Evolutionary conservation across 2,113 vertebrate species (phyloP).

Genomic region (Carassius carassius): DNA sequence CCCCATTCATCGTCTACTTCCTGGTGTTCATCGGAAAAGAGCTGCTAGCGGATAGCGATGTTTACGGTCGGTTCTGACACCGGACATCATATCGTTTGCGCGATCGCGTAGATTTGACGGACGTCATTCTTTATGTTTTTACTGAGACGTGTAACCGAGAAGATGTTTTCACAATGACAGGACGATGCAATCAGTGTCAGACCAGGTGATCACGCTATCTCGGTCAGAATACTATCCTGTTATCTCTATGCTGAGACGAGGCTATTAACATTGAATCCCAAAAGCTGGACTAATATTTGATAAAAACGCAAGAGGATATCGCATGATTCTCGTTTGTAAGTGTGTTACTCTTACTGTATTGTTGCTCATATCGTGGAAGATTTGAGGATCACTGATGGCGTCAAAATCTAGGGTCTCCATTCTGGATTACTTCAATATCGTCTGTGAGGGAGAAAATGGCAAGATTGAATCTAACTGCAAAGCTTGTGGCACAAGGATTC

Average conservation of each 20-base stretch:
- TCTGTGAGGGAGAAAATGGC: slow-evolving; percentile 82
- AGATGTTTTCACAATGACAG: slow-evolving; percentile 3
- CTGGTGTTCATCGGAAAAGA: slow-evolving; percentile 33
- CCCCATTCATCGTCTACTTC: slow-evolving; percentile 42
- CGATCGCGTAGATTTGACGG: background rate
- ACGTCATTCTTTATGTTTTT: background rate
- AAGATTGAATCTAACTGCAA: slow-evolving; percentile 83
- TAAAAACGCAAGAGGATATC: slow-evolving; percentile 20
- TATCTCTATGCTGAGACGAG: slow-evolving; percentile 15
- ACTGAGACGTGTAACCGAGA: background rate
- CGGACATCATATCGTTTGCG: background rate
- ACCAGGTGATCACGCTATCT: slow-evolving; percentile 11
- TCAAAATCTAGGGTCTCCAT: slow-evolving; percentile 80
- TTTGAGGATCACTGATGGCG: slow-evolving; percentile 72
- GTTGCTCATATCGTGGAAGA: slow-evolving; percentile 41
- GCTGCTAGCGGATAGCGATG: slow-evolving; percentile 13
- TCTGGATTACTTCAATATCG: slow-evolving; percentile 82
- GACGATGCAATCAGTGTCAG: background rate
- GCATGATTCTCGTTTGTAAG: slow-evolving; percentile 49
- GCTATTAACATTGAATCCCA: background rate
- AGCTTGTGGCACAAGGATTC: slow-evolving; percentile 79
- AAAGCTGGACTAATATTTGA: background rate
- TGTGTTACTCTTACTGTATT: background rate
- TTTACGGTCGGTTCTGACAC: slow-evolving; percentile 19
- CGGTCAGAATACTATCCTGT: slow-evolving; percentile 27